Percentiles rank a stretch among this genome's conserved stretches.
Conservation (phyloP, 2,113 vertebrate species). For the Numenius arquata region DNA sequence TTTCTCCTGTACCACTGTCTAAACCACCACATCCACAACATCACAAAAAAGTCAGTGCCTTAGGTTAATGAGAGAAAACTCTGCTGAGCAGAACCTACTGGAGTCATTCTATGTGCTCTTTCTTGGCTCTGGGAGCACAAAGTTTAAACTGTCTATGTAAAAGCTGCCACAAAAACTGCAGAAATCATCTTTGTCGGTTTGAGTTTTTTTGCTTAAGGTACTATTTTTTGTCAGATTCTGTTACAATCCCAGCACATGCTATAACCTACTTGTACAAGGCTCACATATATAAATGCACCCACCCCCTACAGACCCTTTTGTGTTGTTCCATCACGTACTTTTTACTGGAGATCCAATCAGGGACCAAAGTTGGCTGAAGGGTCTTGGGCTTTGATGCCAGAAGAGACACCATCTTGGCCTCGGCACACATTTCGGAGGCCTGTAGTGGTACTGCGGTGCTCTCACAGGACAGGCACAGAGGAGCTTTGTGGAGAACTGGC, state of each 20-base stretch:
- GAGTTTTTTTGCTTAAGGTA: background rate
- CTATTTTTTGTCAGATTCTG: background rate
- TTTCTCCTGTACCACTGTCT: background rate
- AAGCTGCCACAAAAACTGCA: background rate
- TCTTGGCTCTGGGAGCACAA: background rate
- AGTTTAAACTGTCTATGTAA: background rate
- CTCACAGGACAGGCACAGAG: background rate
- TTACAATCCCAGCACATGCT: background rate
- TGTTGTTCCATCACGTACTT: background rate
- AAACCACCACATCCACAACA: background rate
- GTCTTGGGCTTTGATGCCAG: background rate
- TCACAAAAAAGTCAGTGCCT: background rate
- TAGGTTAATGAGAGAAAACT: background rate
- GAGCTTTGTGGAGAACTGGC: background rate
- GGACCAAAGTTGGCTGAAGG: background rate
- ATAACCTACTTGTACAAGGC: background rate
- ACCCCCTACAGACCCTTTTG: background rate
- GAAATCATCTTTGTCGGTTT: background rate
- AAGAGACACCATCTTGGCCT: background rate
- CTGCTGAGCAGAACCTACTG: background rate
- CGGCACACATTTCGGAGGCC: accelerated
- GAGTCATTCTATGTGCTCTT: background rate
- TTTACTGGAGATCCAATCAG: background rate
- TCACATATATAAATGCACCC: background rate
- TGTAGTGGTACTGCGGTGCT: background rate